Percentiles rank a stretch among this genome's conserved stretches.
Conservation (phyloP, 2,888 invertebrate genomes). For the Nymphalis c-album region DNA sequence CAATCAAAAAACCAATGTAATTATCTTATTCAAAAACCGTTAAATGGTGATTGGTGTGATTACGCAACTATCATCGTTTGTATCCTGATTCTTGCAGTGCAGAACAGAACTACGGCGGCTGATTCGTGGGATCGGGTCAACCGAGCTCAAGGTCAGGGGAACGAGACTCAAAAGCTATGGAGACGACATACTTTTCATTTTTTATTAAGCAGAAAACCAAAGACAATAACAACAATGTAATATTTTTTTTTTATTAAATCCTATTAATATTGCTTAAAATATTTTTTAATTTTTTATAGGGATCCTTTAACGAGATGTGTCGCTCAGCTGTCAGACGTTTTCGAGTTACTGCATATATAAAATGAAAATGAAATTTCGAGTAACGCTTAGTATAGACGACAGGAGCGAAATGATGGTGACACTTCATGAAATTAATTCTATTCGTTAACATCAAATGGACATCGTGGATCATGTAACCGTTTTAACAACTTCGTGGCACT, state of each 20-base stretch:
- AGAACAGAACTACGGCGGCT: conserved; percentile 43
- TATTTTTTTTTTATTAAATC: too few species aligned
- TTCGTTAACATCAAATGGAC: conserved; percentile 15
- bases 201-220: background rate
- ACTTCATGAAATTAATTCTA: conserved; percentile 2
- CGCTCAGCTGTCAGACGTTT: too few species aligned
- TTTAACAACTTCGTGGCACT: conserved; percentile 5
- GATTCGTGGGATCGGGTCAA: conserved; percentile 78
- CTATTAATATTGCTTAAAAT: too few species aligned
- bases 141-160: conserved; percentile 72
- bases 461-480: conserved; percentile 1
- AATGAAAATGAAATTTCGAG: too few species aligned
- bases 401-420: background rate
- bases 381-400: too few species aligned
- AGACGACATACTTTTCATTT: conserved; percentile 42
- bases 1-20: too few species aligned
- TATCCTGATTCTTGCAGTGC: conserved; percentile 15
- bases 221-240: too few species aligned
- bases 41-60: background rate
- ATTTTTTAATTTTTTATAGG: too few species aligned
- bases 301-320: too few species aligned
- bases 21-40: background rate
- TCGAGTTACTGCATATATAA: too few species aligned
- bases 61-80: background rate
- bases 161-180: conserved; percentile 52